phyloP scores from a whole-genome alignment of 1,140 invertebrate genomes.

The Onthophagus taurus region DNA sequence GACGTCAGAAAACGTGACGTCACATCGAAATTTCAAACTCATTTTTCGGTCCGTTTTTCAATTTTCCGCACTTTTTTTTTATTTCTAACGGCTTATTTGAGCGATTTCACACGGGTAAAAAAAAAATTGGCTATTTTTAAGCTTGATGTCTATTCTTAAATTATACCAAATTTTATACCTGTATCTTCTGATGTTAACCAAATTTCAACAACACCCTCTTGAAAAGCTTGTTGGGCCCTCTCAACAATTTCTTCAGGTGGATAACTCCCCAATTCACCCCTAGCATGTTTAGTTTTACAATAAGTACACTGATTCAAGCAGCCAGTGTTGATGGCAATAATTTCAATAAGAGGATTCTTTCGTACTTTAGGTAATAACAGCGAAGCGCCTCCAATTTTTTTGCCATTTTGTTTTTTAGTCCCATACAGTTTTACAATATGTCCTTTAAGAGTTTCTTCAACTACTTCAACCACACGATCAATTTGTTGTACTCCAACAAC shows the following conservation, averaged over 20 bases:
- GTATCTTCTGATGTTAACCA: conserved; percentile 98
- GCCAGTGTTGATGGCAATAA: conserved; percentile 95
- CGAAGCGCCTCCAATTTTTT: conserved; percentile 78
- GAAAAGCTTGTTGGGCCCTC: conserved; percentile 73
- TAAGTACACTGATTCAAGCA: conserved; percentile 98
- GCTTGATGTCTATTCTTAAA: too few relatives aligned
- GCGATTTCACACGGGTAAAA: too few relatives aligned
- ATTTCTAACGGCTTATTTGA: too few relatives aligned
- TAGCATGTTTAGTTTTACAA: conserved; percentile 96
- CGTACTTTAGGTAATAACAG: conserved; percentile 87
- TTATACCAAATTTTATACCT: conserved; percentile 38
- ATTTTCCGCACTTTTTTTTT: not conserved
- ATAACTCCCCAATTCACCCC: conserved; percentile 93
- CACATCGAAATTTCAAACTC: too few relatives aligned
- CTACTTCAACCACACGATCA: conserved; percentile 96
- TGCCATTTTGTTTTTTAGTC: conserved; percentile 69
- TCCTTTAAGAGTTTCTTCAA: conserved; percentile 94
- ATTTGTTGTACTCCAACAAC: conserved; percentile 97
- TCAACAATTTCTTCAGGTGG: conserved; percentile 73
- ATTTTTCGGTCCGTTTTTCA: too few relatives aligned
- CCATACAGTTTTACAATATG: conserved; percentile 73
- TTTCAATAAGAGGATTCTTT: conserved; percentile 93
- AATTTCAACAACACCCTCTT: conserved; percentile 92
- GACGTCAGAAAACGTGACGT: too few relatives aligned
- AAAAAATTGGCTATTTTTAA: too few relatives aligned